A percentile compares a stretch with the other conserved stretches of the same genome.
Conservation (phyloP, 2,888 invertebrate species). For the Lamproptera curius region DNA sequence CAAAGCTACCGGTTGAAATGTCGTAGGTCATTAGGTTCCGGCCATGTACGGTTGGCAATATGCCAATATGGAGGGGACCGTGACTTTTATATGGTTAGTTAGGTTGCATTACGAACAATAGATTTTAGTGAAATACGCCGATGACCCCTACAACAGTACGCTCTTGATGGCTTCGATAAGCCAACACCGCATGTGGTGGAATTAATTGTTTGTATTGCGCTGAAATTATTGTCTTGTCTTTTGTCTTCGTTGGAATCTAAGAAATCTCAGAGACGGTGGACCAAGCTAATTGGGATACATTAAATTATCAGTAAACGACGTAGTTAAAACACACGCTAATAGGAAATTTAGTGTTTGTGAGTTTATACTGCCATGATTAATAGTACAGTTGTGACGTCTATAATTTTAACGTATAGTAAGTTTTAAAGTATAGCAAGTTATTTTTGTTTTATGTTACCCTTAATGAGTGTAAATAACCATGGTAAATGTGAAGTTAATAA, state of each 20-base stretch:
- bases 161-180: slow-evolving; percentile 63
- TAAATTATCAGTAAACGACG: too few species aligned
- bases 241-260: slow-evolving; percentile 21
- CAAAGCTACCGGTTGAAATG: slow-evolving; percentile 66
- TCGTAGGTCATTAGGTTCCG: slow-evolving; percentile 76
- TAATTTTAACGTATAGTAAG: too few species aligned
- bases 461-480: too few species aligned
- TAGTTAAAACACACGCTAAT: too few species aligned
- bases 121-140: slow-evolving; percentile 61
- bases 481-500: too few species aligned
- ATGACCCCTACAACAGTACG: slow-evolving; percentile 47
- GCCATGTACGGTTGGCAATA: slow-evolving; percentile 72
- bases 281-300: too few species aligned
- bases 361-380: too few species aligned
- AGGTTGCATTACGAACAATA: slow-evolving; percentile 56
- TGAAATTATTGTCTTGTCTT: slow-evolving; percentile 32
- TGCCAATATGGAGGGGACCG: slow-evolving; percentile 74
- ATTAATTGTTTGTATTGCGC: slow-evolving; percentile 45
- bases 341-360: too few species aligned
- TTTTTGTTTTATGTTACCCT: too few species aligned
- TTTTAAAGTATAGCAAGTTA: too few species aligned
- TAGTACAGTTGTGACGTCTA: too few species aligned
- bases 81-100: slow-evolving; percentile 58
- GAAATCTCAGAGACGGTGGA: too few species aligned
- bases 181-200: slow-evolving; percentile 36